Evolutionary conservation across 2,797 vertebrate genomes (phyloP), one percentile per base, ranked within the genome.

Genomic region (Eulemur mongoz): DNA sequence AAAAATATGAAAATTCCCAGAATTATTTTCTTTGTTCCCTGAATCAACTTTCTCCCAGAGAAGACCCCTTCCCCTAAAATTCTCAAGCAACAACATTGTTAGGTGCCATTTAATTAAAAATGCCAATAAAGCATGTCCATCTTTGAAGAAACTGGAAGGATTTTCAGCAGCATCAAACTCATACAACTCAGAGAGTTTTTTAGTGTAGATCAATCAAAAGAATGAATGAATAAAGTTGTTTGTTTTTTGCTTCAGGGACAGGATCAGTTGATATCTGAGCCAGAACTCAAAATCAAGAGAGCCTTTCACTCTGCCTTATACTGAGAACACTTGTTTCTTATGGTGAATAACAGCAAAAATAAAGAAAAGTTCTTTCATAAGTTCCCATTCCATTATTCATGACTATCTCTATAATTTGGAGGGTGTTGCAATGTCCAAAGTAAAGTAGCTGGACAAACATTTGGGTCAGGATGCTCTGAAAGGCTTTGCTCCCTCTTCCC

Each of bases 261-360:
- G 20, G 35, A 79, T 89, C 82, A 82, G 7, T 89, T 81, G 54
- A 57, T 84, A 57, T 32, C 87, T 65, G 67, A 67, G 70, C 32
- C 59, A 81, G 85, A 96, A 97, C 94, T 80, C 40, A 89, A 89
- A 96, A 94, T 86, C 73, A 92, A 95, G 91, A 94, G n/a, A 94
- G n/a, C 1, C 43, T 78, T 88, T 94, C 40, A 83, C 32, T 93
- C 32, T 85, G 20, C 7, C 75, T 88, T 70, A 78, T 17, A 38
- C 11, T 75, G 32, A 92, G 15, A 73, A 92, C 57, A 87, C 27
- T 92, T 73, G 14, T 35, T 63, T 89, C 25, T 94, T 54, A 30
- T 4, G 18, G 32, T 48, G 30, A 94, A 70, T 10, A 78, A 72
- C 30, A 93, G 18, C 43, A 63, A 90, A 94, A 92, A 43, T n/a